Percentiles rank a stretch among this genome's conserved stretches.
These are phyloP conservation scores for Corythucha ciliata DNA, from an alignment of 2,888 invertebrate species.

Conservation along the genomic window DNA sequence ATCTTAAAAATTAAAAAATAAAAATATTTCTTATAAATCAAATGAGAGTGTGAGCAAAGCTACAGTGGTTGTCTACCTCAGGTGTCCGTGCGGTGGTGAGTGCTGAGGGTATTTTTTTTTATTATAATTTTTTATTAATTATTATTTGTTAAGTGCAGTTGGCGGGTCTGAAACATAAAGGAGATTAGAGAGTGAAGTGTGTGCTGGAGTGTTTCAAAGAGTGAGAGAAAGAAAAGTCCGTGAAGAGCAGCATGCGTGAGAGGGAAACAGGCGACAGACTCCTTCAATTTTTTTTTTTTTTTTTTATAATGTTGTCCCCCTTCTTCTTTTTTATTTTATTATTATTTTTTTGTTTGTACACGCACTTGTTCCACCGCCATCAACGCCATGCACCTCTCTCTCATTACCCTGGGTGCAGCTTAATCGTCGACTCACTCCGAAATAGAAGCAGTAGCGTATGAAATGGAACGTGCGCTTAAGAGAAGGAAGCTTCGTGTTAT, in stretches of 20 bases:
- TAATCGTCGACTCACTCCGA: neutral
- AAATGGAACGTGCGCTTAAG: slow-evolving; percentile 23
- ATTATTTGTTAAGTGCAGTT: slow-evolving; percentile 25
- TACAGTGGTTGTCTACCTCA: slow-evolving; percentile 30
- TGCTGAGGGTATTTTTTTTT: slow-evolving; percentile 23
- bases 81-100: slow-evolving; percentile 30
- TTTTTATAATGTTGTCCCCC: too few relatives aligned
- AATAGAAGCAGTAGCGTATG: slow-evolving; percentile 23
- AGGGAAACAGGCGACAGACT: slow-evolving; percentile 21
- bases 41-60: slow-evolving; percentile 28
- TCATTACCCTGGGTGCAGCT: slow-evolving; percentile 2
- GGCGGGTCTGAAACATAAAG: slow-evolving; percentile 31
- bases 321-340: too few relatives aligned
- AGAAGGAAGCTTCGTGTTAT: slow-evolving; percentile 21
- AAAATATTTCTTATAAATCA: slow-evolving; percentile 6
- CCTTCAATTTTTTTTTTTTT: too few relatives aligned
- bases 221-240: too few relatives aligned
- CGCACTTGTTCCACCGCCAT: slow-evolving; percentile 13
- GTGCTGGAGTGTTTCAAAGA: slow-evolving; percentile 24
- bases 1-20: slow-evolving; percentile 8
- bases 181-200: slow-evolving; percentile 29
- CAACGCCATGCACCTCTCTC: neutral
- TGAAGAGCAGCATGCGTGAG: slow-evolving; percentile 23
- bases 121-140: neutral
- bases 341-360: too few relatives aligned